Base-by-base conservation (phyloP, 2,888 invertebrate species). In the Drosophila villosipedis region DNA sequence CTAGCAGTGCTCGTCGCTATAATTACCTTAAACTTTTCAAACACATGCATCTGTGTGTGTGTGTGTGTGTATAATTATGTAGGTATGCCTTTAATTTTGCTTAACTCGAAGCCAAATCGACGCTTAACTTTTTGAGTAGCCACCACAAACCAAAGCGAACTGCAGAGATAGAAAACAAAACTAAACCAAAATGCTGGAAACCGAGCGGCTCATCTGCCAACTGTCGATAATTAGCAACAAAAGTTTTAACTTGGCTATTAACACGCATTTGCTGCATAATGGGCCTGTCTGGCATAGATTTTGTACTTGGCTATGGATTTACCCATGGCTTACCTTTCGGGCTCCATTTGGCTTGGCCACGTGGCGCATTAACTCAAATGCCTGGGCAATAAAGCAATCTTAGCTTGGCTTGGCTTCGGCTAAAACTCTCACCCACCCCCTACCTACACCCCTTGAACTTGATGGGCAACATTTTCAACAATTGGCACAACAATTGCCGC, bases 151-250 rank as follows among this genome's bases (percentile, higher is more conserved):
- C 58, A 16, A 59, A 75, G 57, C 68, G 59, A 41, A 41, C 54
- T 71, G 68, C 68, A 74, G 69, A 70, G 58, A 68, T 52, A 60
- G 49, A 54, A 50, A 53, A 30, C 43, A 30, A 66, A 68, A 67
- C 68, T 62, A 68, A 73, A 49, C 41, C 63, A 72, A 71, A 58
- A 58, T 16, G 30, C 14, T 57, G 28, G n/a, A 39, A 58, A 31
- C 66, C 43, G 47, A 67, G n/a, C 37, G 22, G 57, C 39, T 62
- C 67, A 71, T 33, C 47, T 31, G 66, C 81, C 84, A 82, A 82
- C 84, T 87, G 84, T 89, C 81, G 87, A 87, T 87, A 87, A 87
- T 89, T 89, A 89, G 87, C 84, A 77, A 69, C 68, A 80, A 87
- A 87, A 89, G 74, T 89, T 89, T 86, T 76, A 82, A 75, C 79